Evolutionary conservation across 2,113 vertebrate species (phyloP).

Genomic region (Pardalotus punctatus): DNA sequence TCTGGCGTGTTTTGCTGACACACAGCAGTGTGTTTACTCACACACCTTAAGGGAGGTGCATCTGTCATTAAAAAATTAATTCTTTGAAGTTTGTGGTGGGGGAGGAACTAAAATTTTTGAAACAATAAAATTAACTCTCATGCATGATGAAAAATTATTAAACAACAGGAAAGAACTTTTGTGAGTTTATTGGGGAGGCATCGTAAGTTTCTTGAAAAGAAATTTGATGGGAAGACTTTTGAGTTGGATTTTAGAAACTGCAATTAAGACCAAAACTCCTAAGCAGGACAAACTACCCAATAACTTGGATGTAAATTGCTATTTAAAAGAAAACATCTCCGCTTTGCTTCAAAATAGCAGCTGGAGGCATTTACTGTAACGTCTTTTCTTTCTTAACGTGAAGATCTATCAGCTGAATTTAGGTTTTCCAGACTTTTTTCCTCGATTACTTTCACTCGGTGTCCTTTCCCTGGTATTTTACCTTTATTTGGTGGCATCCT

Average conservation of each 20-base stretch:
- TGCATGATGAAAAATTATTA: background rate
- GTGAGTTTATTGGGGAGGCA: background rate
- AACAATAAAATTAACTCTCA: background rate
- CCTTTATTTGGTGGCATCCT: conserved; percentile 30
- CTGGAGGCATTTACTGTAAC: background rate
- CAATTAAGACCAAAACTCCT: background rate
- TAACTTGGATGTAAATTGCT: background rate
- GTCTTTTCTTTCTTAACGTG: background rate
- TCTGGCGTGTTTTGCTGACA: background rate
- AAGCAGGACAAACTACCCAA: background rate
- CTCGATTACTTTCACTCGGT: background rate
- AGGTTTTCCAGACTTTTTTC: background rate
- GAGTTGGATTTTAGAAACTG: background rate
- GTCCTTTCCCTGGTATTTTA: conserved; percentile 11
- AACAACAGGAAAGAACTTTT: background rate
- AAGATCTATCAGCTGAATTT: background rate
- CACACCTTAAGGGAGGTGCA: background rate
- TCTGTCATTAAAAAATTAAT: background rate
- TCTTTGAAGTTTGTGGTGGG: background rate
- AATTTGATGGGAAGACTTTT: background rate
- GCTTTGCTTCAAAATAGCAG: background rate
- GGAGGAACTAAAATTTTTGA: background rate
- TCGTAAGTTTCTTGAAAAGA: background rate
- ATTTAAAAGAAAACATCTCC: background rate
- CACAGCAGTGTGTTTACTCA: background rate